These are phyloP conservation scores for Andrena haemorrhoa DNA, from an alignment of 2,888 invertebrate genomes.

Conservation along the genomic window DNA sequence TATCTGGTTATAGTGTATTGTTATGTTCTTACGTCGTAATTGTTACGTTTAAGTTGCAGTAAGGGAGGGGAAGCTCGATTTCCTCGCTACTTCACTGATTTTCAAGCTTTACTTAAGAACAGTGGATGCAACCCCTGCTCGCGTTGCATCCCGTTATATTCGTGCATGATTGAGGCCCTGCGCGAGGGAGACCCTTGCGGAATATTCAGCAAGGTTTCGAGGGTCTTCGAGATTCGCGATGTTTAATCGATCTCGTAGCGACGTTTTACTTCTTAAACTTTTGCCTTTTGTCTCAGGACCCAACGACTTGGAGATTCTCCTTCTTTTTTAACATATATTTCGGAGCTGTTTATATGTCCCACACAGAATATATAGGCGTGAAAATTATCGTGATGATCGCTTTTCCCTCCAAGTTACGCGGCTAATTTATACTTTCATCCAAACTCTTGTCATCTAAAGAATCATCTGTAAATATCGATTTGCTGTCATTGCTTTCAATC, in stretches of 20 bases:
- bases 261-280: conserved; percentile 37
- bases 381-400: neutral
- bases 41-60: conserved; percentile 42
- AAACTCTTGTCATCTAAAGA: conserved; percentile 28
- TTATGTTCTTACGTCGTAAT: conserved; percentile 23
- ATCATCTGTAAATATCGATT: conserved; percentile 65
- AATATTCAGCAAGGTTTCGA: conserved; percentile 6
- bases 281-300: conserved; percentile 62
- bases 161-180: neutral
- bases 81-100: conserved; percentile 32
- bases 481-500: conserved; percentile 33
- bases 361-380: too few species aligned
- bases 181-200: neutral
- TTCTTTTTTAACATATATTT: conserved; percentile 9
- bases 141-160: conserved; percentile 32
- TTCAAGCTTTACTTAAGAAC: conserved; percentile 60
- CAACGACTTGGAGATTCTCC: neutral
- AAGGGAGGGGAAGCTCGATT: neutral
- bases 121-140: conserved; percentile 24
- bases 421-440: conserved; percentile 24
- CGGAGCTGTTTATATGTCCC: neutral
- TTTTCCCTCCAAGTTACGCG: neutral
- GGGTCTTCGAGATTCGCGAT: conserved; percentile 25
- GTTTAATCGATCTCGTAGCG: conserved; percentile 45
- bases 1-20: conserved; percentile 13